Evolutionary conservation across 2,113 vertebrate genomes (phyloP), one percentile per base, ranked within the genome.

Genomic region (Anas platyrhynchos): DNA sequence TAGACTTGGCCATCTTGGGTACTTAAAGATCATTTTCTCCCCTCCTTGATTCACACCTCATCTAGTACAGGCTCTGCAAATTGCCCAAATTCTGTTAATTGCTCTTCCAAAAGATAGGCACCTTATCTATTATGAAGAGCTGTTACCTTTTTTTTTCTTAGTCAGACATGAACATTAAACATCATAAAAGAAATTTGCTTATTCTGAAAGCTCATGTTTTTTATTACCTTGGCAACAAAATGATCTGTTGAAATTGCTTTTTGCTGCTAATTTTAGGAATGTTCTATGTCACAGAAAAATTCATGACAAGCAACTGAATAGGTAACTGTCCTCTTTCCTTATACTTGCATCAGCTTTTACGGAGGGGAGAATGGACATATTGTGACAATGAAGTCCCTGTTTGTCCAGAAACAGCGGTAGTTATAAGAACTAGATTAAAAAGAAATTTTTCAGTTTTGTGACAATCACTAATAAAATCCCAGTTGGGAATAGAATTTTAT

Each of bases 151-250:
- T 81, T 74, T 89, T 69, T 73, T 38, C 69, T 93, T 34, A 88
- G 59, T 84, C 83, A 92, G 46, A 22, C 59, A 67, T 2, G 5
- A 94, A 86, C 65, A 84, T 71, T 81, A 93, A 88, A 63, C 66
- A 78, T 65, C 52, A 71, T 68, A 61, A 8, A 90, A 92, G 41
- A 95, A 93, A 95, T 91, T 59, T 88, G 52, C 56, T 93, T 88
- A 90, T 91, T 95, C 80, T 92, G 78, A 84, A 93, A 92, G 36
- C 59, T 63, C 46, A 18, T 67, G 46, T 21, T 67, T 92, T 95
- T 86, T 90, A 93, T 91, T 95, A 65, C 88, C 88, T 89, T 94
- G 73, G 86, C 48, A 95, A 93, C 76, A 78, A 97, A 92, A 29
- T 72, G 52, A 62, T 93, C 74, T 83, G 79, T 92, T 90, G 68